These are phyloP conservation scores for Todiramphus chloris DNA, from an alignment of 2,113 vertebrate genomes.

Conservation along the genomic window DNA sequence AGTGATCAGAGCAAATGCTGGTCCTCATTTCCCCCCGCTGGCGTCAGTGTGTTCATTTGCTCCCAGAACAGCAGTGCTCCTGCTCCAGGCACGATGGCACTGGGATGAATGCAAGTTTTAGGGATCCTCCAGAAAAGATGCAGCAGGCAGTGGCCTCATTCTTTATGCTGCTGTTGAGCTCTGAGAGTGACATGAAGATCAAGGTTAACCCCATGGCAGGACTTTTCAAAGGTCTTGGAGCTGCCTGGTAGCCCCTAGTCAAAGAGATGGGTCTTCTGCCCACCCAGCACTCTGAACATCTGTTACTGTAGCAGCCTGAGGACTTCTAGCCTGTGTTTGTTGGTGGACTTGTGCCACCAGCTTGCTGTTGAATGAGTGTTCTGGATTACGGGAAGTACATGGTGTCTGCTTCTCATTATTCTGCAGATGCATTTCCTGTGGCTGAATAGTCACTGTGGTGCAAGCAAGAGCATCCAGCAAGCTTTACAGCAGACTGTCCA, in stretches of 20 bases:
- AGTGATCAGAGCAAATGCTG: not conserved
- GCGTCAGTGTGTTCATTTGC: not conserved
- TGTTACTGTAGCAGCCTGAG: not conserved
- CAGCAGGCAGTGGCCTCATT: not conserved
- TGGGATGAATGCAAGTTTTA: not conserved
- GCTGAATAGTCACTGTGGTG: not conserved
- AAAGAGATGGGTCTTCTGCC: not conserved
- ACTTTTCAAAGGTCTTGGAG: not conserved
- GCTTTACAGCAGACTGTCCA: not conserved
- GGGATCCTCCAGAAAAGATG: not conserved
- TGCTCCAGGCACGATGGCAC: not conserved
- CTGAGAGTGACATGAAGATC: not conserved
- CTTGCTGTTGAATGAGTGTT: not conserved
- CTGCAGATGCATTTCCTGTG: not conserved
- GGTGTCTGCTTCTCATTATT: not conserved
- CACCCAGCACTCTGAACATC: fast-evolving
- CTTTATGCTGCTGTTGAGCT: not conserved
- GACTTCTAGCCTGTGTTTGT: not conserved
- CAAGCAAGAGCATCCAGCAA: not conserved
- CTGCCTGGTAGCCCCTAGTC: not conserved
- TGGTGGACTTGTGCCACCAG: not conserved
- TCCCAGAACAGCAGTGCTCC: not conserved
- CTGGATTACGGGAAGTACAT: not conserved
- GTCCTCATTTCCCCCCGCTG: not conserved
- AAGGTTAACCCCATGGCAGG: not conserved